These are phyloP conservation scores for Dryadula phaetusa DNA, from an alignment of 2,888 invertebrate species.

Conservation along the genomic window DNA sequence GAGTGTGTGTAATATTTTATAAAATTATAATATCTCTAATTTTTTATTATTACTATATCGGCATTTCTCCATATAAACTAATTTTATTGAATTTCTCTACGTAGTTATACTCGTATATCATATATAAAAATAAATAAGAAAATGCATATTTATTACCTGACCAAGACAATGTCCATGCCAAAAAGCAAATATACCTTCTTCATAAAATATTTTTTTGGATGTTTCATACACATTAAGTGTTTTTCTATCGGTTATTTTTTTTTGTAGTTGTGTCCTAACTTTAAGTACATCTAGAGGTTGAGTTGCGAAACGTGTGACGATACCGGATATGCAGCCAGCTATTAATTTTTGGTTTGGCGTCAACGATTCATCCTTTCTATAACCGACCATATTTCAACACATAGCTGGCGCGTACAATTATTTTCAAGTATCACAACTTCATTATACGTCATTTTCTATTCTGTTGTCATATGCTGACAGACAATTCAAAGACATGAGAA, in stretches of 20 bases:
- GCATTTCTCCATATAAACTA: too few species aligned
- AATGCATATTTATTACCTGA: conserved; percentile 85
- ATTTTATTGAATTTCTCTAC: too few species aligned
- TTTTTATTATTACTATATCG: too few species aligned
- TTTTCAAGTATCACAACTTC: conserved; percentile 16
- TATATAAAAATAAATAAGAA: not conserved
- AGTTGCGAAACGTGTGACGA: conserved; percentile 61
- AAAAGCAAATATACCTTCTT: conserved; percentile 93
- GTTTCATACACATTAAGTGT: conserved; percentile 84
- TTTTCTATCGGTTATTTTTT: conserved; percentile 74
- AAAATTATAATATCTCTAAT: too few species aligned
- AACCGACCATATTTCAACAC: conserved; percentile 66
- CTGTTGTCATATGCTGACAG: conserved; percentile 9
- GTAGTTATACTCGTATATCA: too few species aligned
- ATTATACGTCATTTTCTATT: conserved; percentile 27
- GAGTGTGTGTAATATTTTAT: too few species aligned
- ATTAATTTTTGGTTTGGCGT: conserved; percentile 63
- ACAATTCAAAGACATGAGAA: conserved; percentile 13
- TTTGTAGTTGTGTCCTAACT: conserved; percentile 95
- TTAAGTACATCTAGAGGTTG: conserved; percentile 98
- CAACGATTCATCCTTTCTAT: conserved; percentile 59
- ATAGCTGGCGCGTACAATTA: conserved; percentile 17
- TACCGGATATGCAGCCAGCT: conserved; percentile 66
- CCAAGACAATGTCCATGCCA: conserved; percentile 98
- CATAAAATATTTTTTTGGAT: conserved; percentile 86